These are phyloP conservation scores for Takifugu flavidus DNA, from an alignment of 2,113 vertebrate species.

Conservation along the genomic window DNA sequence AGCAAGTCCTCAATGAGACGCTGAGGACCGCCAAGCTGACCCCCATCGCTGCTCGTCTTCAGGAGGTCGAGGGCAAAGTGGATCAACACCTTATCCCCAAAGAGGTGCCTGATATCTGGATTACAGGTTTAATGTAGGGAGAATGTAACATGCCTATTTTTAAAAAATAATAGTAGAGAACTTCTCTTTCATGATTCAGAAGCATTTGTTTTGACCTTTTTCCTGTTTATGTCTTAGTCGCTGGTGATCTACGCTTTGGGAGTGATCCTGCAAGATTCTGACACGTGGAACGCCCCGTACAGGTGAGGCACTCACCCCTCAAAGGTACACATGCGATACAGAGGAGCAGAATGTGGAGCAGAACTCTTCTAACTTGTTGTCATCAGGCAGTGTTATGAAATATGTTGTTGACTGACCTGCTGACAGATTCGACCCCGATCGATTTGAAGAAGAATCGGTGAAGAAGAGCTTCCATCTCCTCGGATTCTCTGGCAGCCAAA, in stretches of 20 bases:
- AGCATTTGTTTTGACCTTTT: not conserved
- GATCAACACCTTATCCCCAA: slow-evolving; percentile 89
- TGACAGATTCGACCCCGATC: slow-evolving; percentile 87
- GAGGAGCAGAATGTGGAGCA: too few relatives aligned
- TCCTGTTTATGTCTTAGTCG: slow-evolving; percentile 74
- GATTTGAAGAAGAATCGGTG: slow-evolving; percentile 82
- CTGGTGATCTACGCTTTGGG: slow-evolving; percentile 93
- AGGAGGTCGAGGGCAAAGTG: slow-evolving; percentile 90
- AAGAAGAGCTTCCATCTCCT: slow-evolving; percentile 85
- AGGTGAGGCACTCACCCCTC: slow-evolving; percentile 67
- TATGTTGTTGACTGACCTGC: not conserved
- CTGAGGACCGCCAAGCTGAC: slow-evolving; percentile 91
- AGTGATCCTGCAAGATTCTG: slow-evolving; percentile 87
- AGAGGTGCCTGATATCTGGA: slow-evolving; percentile 77
- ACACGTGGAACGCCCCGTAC: slow-evolving; percentile 85
- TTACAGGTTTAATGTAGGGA: too few relatives aligned
- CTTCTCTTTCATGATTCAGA: too few relatives aligned
- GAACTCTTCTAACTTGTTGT: too few relatives aligned
- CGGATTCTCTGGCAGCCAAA: slow-evolving; percentile 90
- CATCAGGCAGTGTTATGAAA: too few relatives aligned
- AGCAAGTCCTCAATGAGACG: slow-evolving; percentile 89
- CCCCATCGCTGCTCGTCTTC: slow-evolving; percentile 87
- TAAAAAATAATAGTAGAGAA: too few relatives aligned
- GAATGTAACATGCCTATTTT: too few relatives aligned
- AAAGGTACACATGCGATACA: too few relatives aligned